These are phyloP conservation scores for Encarsia formosa DNA, from an alignment of 2,888 invertebrate genomes.

Conservation along the genomic window DNA sequence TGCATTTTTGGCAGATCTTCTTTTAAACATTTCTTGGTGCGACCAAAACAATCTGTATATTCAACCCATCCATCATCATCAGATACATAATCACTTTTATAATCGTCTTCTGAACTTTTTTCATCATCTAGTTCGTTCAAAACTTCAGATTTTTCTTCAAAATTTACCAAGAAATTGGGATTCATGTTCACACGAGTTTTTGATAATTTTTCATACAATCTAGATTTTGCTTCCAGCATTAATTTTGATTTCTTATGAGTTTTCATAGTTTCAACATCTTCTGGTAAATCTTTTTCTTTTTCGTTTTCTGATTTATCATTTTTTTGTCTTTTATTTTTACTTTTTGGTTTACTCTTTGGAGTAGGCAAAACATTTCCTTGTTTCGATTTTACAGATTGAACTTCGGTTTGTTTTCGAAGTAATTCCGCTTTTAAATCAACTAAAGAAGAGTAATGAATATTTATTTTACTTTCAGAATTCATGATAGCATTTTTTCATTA, in stretches of 20 bases:
- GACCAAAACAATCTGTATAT: slow-evolving; percentile 81
- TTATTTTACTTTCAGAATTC: slow-evolving; percentile 45
- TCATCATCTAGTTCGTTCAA: slow-evolving; percentile 36
- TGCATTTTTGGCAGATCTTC: slow-evolving; percentile 69
- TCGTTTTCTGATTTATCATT: slow-evolving; percentile 44
- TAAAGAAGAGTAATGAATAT: slow-evolving; percentile 51
- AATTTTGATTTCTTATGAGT: slow-evolving; percentile 48
- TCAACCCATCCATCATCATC: slow-evolving; percentile 72
- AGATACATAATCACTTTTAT: slow-evolving; percentile 37
- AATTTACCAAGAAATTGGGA: slow-evolving; percentile 45
- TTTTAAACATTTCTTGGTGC: slow-evolving; percentile 78
- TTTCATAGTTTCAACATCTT: slow-evolving; percentile 40
- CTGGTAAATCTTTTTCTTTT: slow-evolving; percentile 36
- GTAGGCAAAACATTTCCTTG: slow-evolving; percentile 55
- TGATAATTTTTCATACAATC: slow-evolving; percentile 42
- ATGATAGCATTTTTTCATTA: slow-evolving; percentile 29
- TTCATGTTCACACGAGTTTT: slow-evolving; percentile 37
- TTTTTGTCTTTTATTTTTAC: slow-evolving; percentile 29
- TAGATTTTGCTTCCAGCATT: slow-evolving; percentile 46
- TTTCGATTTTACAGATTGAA: slow-evolving; percentile 63
- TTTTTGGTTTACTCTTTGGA: slow-evolving; percentile 29
- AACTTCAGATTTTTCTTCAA: slow-evolving; percentile 39
- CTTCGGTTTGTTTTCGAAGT: slow-evolving; percentile 79
- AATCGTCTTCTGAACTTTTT: slow-evolving; percentile 32
- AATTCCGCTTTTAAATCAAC: slow-evolving; percentile 88